Conservation (phyloP, 1,140 invertebrate species). For the Sitobion miscanthi region DNA sequence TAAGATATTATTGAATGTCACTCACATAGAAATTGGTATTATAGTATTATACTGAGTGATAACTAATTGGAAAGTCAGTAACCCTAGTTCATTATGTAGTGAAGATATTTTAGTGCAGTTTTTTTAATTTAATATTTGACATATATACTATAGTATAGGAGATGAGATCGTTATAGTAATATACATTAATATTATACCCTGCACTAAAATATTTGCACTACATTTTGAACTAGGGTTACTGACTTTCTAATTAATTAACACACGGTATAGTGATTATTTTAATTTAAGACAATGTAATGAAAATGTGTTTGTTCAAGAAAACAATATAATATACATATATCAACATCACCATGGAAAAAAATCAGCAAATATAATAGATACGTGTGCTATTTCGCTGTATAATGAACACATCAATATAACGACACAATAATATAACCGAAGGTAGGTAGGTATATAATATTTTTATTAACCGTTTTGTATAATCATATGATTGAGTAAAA, state of each 20-base stretch:
- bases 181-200: background rate
- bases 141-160: too few species aligned
- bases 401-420: background rate
- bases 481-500: background rate
- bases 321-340: background rate
- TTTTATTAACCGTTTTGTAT: background rate
- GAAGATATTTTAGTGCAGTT: too few species aligned
- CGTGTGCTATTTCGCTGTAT: background rate
- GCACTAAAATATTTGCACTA: background rate
- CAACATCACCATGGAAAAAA: background rate
- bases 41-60: too few species aligned
- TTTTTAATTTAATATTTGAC: too few species aligned
- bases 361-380: background rate
- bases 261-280: background rate
- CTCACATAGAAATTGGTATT: too few species aligned
- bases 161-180: too few species aligned
- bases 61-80: too few species aligned
- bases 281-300: background rate
- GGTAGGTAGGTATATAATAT: background rate
- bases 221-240: background rate
- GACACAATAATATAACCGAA: background rate
- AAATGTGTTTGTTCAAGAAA: background rate
- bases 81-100: too few species aligned
- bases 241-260: background rate
- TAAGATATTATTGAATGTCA: too few species aligned